phyloP scores from a whole-genome alignment of 2,113 vertebrate genomes.

The Chrysemys picta region DNA sequence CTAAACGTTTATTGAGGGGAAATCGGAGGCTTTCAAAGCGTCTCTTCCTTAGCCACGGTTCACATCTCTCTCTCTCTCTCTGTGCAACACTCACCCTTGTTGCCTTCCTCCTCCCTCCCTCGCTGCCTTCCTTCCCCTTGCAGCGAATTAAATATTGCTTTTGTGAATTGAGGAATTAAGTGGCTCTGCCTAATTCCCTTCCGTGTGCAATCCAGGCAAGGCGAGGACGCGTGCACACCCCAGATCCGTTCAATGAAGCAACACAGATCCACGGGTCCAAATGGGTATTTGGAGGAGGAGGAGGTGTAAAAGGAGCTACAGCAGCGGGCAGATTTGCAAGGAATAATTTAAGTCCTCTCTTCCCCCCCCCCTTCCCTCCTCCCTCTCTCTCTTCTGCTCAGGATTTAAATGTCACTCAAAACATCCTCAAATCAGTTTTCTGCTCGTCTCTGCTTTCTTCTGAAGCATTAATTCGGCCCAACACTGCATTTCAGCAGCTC shows the following conservation, averaged over 20 bases:
- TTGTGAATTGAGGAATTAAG: constrained; percentile 54
- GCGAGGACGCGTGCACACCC: constrained; percentile 50
- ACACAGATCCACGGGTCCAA: constrained; percentile 54
- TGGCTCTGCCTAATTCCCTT: background rate
- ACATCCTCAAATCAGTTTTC: constrained; percentile 27
- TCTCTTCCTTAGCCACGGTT: background rate
- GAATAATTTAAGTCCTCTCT: constrained; percentile 46
- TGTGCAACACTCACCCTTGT: background rate
- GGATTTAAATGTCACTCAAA: constrained; percentile 66
- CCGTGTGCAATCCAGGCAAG: constrained; percentile 31
- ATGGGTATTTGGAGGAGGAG: constrained; percentile 37
- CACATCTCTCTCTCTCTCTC: background rate
- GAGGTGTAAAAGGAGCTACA: constrained; percentile 49
- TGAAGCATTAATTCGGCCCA: constrained; percentile 41
- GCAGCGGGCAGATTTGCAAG: constrained; percentile 47
- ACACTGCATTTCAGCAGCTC: constrained; percentile 38
- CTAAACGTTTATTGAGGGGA: background rate
- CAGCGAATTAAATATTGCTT: constrained; percentile 52
- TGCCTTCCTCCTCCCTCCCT: background rate
- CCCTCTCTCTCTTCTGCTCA: background rate
- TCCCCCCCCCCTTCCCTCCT: too few species aligned
- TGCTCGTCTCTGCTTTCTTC: constrained; percentile 21
- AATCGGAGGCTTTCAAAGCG: background rate
- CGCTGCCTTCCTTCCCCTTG: background rate
- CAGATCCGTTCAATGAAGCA: constrained; percentile 51